Base-by-base conservation (phyloP, 2,113 vertebrate genomes). In the Urocynchramus pylzowi region DNA sequence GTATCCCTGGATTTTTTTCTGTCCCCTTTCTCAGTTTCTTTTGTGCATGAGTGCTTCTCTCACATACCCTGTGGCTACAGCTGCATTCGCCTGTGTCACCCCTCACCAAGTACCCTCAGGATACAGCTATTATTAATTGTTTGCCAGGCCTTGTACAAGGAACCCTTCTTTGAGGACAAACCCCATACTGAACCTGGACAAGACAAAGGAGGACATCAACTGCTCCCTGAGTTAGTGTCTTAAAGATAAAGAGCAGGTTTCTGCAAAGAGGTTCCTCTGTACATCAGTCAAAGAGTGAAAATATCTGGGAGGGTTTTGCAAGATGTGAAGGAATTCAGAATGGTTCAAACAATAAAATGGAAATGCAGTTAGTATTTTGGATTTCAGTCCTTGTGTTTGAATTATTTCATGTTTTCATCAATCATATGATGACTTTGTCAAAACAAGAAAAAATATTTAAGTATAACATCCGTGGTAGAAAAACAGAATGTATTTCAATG, bases 81-180 rank as follows among this genome's bases (percentile, higher is more conserved):
- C 52, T 68, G 52, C 49, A 16, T 64, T 93, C 0, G 17, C 49
- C 81, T 14, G 20, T 79, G 78, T 71, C 39, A 68, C 87, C 53
- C 37, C 52, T 94, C 68, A 47, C 49, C 47, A 78, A 67, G 44
- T 23, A 64, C 85, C 95, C 84, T 84, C 61, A 26, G 90, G 90
- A 65, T 19, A 79, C 4, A 30, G 69, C 90, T 76, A 30, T 84
- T 87, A 87, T 81, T 76, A 79, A 91, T 90, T 94, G 80, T 81
- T 93, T 86, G 50, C 64, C 28, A 7, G 7, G 44, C 31, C 60
- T 71, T 3, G 2, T 26, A 94, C 88, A 96, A 96, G 89, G 77
- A 93, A 56, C 69, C 53, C 39, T 95, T 96, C 86, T 93, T 93
- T 54, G 57, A 90, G 85, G 64, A 81, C 56, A 93, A 92, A 61